These are phyloP conservation scores for Glomeris maerens DNA, from an alignment of 1,140 invertebrate species.

Conservation along the genomic window DNA sequence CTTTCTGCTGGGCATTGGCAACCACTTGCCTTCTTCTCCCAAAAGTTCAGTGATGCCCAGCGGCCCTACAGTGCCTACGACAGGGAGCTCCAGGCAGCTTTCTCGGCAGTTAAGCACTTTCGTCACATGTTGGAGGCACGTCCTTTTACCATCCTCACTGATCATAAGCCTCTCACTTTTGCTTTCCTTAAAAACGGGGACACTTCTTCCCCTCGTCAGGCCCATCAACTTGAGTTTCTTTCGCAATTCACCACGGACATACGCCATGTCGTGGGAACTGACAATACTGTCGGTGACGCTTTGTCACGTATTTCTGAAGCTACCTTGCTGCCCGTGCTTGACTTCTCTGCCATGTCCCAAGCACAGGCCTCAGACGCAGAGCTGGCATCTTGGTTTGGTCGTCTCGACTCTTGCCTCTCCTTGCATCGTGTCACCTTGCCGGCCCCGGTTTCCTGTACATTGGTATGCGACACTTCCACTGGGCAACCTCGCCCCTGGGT, in stretches of 20 bases:
- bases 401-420: neutral
- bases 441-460: too few species aligned
- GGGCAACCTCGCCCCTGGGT: conserved; percentile 5
- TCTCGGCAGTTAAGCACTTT: conserved; percentile 19
- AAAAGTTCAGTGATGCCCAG: conserved; percentile 13
- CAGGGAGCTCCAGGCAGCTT: conserved; percentile 21
- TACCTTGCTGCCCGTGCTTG: neutral
- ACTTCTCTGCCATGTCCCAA: neutral
- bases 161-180: conserved; percentile 24
- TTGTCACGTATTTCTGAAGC: conserved; percentile 12
- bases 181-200: conserved; percentile 17
- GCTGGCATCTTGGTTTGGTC: conserved; percentile 1
- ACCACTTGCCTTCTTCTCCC: conserved; percentile 13
- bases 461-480: too few species aligned
- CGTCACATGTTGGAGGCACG: conserved; percentile 24
- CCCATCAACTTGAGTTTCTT: conserved; percentile 27
- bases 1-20: conserved; percentile 9
- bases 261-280: conserved; percentile 24
- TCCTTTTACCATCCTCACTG: conserved; percentile 20
- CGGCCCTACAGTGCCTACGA: conserved; percentile 18
- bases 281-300: conserved; percentile 22
- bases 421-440: neutral
- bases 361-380: conserved; percentile 6
- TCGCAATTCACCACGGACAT: conserved; percentile 29
- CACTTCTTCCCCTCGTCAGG: conserved; percentile 16